Evolutionary conservation across 2,888 invertebrate species (phyloP).

Genomic region (Lasioglossum marginatum): DNA sequence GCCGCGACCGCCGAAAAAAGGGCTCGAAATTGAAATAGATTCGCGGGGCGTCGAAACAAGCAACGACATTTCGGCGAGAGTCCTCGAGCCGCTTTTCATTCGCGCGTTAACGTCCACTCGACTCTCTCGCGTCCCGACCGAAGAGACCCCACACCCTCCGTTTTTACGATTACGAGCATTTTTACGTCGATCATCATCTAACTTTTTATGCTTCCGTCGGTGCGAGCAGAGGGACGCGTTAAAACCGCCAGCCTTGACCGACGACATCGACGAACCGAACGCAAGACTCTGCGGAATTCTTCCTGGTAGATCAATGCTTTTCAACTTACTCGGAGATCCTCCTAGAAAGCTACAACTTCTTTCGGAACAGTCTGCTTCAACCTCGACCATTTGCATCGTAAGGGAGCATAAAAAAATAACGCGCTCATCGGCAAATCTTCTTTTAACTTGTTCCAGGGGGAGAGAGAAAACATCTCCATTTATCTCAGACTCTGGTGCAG

Average conservation of each 20-base stretch:
- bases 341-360: neutral
- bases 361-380: neutral
- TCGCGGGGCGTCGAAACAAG: constrained; percentile 4
- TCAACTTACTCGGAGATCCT: neutral
- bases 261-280: neutral
- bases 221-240: neutral
- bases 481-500: neutral
- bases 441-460: neutral
- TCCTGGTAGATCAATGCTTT: neutral
- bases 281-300: neutral
- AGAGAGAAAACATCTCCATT: neutral
- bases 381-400: neutral
- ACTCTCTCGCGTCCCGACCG: neutral
- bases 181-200: constrained; percentile 17
- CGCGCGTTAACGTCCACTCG: constrained; percentile 1
- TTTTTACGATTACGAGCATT: constrained; percentile 3
- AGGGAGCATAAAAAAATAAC: neutral
- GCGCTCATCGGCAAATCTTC: neutral
- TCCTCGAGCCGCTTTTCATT: constrained; percentile 6
- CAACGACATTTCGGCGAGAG: constrained; percentile 14
- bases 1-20: neutral
- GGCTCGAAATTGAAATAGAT: neutral
- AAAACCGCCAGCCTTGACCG: neutral
- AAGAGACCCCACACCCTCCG: too few relatives aligned
- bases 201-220: neutral